Evolutionary conservation across 64 coral and sea anemone species (phyloP).

Genomic region (Montipora foliosa): DNA sequence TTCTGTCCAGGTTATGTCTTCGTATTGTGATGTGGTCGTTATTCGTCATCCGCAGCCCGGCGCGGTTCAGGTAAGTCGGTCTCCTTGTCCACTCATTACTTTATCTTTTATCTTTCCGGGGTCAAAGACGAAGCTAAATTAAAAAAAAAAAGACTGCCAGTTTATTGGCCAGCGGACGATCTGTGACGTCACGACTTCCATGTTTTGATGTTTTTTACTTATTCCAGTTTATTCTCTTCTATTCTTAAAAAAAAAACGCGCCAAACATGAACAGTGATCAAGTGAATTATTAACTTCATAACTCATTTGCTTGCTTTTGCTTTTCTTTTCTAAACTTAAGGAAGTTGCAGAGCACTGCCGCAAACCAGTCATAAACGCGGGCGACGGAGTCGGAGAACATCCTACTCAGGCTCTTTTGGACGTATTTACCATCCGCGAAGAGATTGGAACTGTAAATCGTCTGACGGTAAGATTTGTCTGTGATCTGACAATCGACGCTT

Average conservation of each 20-base stretch:
- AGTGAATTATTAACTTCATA: no score
- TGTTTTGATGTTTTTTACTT: no score
- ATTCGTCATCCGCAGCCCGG: constrained; percentile 88
- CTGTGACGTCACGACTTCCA: no score
- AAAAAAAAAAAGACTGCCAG: no score
- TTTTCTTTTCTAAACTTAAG: constrained; percentile 3
- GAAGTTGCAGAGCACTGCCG: constrained; percentile 81
- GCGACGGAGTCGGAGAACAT: constrained; percentile 97
- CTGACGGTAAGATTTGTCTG: constrained; percentile 76
- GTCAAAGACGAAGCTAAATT: no score
- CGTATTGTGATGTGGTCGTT: constrained; percentile 92
- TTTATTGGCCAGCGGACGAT: no score
- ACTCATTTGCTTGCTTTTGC: background rate
- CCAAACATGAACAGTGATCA: no score
- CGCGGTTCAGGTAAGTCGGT: constrained; percentile 74
- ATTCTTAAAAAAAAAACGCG: no score
- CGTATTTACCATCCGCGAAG: constrained; percentile 98
- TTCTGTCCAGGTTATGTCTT: constrained; percentile 92
- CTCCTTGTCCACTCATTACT: background rate
- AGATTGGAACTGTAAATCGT: constrained; percentile 98
- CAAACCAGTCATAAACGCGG: constrained; percentile 96
- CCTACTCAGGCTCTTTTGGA: constrained; percentile 96
- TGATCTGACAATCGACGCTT: background rate
- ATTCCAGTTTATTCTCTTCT: no score
- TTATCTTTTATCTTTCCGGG: background rate